Conservation (phyloP, 2,888 invertebrate species). For the Mechanitis mazaeus region DNA sequence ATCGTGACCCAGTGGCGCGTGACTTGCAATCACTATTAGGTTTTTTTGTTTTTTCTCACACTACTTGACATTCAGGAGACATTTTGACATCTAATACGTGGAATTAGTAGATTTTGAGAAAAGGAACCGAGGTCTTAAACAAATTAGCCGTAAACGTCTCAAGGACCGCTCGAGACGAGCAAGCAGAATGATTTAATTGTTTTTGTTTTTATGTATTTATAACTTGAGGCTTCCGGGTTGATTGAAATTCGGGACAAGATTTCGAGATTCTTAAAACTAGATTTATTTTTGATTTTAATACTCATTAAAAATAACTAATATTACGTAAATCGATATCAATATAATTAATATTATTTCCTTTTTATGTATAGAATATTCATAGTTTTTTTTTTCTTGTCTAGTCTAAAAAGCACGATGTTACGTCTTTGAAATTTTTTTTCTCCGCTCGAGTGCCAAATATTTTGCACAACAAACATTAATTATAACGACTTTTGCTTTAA, state of each 20-base stretch:
- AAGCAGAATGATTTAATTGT: conserved; percentile 38
- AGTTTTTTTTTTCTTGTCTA: too few relatives aligned
- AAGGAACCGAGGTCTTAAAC: conserved; percentile 47
- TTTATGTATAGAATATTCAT: too few relatives aligned
- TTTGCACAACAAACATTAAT: too few relatives aligned
- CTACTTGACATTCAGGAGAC: conserved; percentile 54
- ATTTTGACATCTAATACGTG: conserved; percentile 53
- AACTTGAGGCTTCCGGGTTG: conserved; percentile 15
- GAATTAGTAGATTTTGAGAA: conserved; percentile 57
- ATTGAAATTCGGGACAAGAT: background rate
- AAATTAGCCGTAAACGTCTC: conserved; percentile 54
- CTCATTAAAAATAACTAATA: too few relatives aligned
- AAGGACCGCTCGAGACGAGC: conserved; percentile 47
- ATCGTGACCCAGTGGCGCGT: conserved; percentile 37
- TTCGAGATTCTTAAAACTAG: background rate
- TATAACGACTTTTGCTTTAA: background rate
- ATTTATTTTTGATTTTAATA: background rate
- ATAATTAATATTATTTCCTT: too few relatives aligned
- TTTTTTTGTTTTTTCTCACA: conserved; percentile 56
- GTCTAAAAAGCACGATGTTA: too few relatives aligned
- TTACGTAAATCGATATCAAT: too few relatives aligned
- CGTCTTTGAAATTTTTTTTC: too few relatives aligned
- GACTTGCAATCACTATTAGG: conserved; percentile 37
- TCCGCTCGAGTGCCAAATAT: too few relatives aligned
- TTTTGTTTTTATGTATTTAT: conserved; percentile 26